A percentile compares a stretch with the other conserved stretches of the same genome.
Evolutionary conservation across 37 sponge, comb jelly and placozoan genomes (phyloP).

Genomic region (Oopsacas minuta): DNA sequence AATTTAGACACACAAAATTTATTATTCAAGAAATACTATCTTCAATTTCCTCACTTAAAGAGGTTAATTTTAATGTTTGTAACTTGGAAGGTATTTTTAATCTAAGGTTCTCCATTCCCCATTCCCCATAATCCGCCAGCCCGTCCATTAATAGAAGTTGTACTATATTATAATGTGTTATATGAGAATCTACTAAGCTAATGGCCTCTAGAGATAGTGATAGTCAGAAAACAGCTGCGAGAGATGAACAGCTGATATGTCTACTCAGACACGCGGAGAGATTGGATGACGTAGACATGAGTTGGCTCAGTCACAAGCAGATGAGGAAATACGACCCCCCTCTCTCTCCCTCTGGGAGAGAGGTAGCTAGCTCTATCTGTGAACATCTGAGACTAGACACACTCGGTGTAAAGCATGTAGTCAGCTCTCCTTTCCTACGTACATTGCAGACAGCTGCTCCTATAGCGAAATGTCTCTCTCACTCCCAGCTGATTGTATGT

Average conservation of each 20-base stretch:
- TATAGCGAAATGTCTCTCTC: background rate
- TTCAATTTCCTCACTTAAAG: too few relatives aligned
- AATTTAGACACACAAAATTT: too few relatives aligned
- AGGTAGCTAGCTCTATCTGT: background rate
- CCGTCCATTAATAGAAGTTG: too few relatives aligned
- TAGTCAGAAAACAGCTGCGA: background rate
- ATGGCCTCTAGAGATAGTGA: background rate
- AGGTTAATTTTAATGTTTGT: background rate
- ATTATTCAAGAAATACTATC: too few relatives aligned
- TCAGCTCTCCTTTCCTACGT: background rate
- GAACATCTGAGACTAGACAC: background rate
- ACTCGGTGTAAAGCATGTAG: background rate
- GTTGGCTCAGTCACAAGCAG: background rate
- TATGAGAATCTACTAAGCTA: background rate
- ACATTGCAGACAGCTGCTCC: background rate
- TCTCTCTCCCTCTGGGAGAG: background rate
- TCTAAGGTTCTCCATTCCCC: too few relatives aligned
- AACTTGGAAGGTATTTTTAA: too few relatives aligned
- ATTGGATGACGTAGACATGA: conserved; percentile 8
- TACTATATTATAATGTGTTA: too few relatives aligned
- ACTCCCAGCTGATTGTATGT: background rate
- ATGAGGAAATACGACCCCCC: background rate
- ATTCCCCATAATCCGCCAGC: too few relatives aligned
- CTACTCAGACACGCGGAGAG: conserved; percentile 8
- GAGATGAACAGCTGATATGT: background rate